Base-by-base conservation (phyloP, 2,113 vertebrate genomes). In the Ctenodactylus gundi region DNA sequence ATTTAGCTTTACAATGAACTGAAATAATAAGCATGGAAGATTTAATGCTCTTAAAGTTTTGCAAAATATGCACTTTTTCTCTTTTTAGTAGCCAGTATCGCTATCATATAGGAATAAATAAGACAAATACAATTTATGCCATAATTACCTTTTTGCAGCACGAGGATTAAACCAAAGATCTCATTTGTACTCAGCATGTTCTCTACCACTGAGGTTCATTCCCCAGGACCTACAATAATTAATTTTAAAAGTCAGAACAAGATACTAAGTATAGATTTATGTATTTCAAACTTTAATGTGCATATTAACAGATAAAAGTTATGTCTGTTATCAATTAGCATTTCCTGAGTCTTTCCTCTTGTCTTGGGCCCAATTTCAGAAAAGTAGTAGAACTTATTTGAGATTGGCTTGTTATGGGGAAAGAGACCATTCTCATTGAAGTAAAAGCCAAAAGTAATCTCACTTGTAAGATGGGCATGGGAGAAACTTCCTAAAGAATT, bases 401-500 rank as follows among this genome's bases (percentile, higher is more conserved):
- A 57, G 25, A 57, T 46, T 70, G 57, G 2, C 67, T 85, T 51
- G 65, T 49, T 44, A 8, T 51, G 67, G 34, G 55, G 23, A 25
- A 85, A 65, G 13, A 73, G 7, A 21, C 1, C 31, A 31, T 73
- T 82, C 46, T 85, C 46, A 31, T 27, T 85, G 55, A 83, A 90
- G 41, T 49, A 77, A 85, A 96, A 65, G 31, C 31, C 72, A 68
- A 60, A n/a, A 86, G 17, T 68, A 67, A 60, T 83, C 44, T 60
- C 41, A 41, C 70, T 85, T 78, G 55, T 55, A 91, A 77, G 36
- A 95, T 68, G 39, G 57, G 53, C 41, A 65, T 46, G 12, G 73
- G 51, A 67, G 68, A 94, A 80, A 53, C 9, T 15, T 25, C 75
- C n/a, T 36, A 87, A 91, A 85, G 44, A 94, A 85, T 78, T 88